Conservation (phyloP, 2,888 invertebrate genomes). For the Axea sp. region DNA sequence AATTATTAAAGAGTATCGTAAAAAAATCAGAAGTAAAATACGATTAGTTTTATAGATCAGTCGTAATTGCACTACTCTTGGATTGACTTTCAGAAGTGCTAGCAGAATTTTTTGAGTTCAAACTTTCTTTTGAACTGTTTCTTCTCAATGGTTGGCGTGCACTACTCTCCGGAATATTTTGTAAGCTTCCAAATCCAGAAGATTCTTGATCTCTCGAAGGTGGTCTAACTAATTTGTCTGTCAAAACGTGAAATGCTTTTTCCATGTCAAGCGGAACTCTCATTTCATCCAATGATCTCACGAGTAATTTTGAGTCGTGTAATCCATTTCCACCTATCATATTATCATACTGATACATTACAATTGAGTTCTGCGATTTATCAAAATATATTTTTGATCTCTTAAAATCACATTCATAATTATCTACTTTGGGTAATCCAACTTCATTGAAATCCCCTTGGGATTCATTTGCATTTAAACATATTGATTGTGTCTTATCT, state of each 20-base stretch:
- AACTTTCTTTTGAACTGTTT: slow-evolving; percentile 62
- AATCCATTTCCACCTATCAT: slow-evolving; percentile 61
- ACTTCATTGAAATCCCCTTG: slow-evolving; percentile 76
- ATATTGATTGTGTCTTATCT: slow-evolving; percentile 61
- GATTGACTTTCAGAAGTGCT: slow-evolving; percentile 62
- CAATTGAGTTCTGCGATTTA: slow-evolving; percentile 40
- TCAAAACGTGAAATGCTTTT: slow-evolving; percentile 11
- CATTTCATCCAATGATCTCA: slow-evolving; percentile 56
- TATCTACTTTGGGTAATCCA: slow-evolving; percentile 73
- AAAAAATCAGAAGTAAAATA: no score
- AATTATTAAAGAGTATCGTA: no score
- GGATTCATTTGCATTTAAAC: slow-evolving; percentile 66
- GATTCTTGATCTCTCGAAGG: slow-evolving; percentile 69
- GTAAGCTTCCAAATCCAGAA: slow-evolving; percentile 72
- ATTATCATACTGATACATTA: slow-evolving; percentile 56
- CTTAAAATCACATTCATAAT: slow-evolving; percentile 31
- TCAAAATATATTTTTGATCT: slow-evolving; percentile 34
- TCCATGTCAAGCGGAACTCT: slow-evolving; percentile 23
- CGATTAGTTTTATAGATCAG: slow-evolving; percentile 69
- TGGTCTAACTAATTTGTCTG: slow-evolving; percentile 61
- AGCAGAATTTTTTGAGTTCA: slow-evolving; percentile 61
- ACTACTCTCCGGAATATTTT: slow-evolving; percentile 65
- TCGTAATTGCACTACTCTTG: slow-evolving; percentile 64
- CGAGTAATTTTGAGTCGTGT: slow-evolving; percentile 59
- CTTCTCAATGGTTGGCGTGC: slow-evolving; percentile 45